Percentiles rank a stretch among this genome's conserved stretches.
Evolutionary conservation across 1,140 invertebrate species (phyloP).

Genomic region (Saxidomus purpurata): DNA sequence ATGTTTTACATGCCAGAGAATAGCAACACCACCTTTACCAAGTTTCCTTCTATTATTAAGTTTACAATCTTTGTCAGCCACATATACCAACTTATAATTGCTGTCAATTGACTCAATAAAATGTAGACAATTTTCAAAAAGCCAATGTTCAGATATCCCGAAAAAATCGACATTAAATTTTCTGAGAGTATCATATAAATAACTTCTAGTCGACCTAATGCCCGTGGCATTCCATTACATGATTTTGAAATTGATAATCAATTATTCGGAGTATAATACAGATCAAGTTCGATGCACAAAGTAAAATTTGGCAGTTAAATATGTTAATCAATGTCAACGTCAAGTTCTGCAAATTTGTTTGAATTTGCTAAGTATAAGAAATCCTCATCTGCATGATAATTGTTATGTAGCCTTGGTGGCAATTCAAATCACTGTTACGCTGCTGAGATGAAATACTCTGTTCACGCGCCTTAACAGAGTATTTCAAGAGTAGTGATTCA

Average conservation of each 20-base stretch:
- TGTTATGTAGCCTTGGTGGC: neutral
- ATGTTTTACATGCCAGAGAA: neutral
- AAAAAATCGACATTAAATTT: no score
- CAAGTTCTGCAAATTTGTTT: neutral
- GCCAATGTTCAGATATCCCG: no score
- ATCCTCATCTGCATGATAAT: neutral
- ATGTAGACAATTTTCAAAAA: neutral
- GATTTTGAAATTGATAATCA: neutral
- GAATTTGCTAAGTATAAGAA: neutral
- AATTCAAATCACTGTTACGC: neutral
- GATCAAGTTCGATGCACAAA: no score
- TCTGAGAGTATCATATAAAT: neutral
- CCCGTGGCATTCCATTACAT: slow-evolving; percentile 5
- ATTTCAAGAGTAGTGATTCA: no score
- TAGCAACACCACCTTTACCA: slow-evolving; percentile 22
- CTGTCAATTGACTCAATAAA: neutral
- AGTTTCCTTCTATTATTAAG: no score
- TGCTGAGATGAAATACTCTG: no score
- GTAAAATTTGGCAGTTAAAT: neutral
- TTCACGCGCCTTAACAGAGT: neutral
- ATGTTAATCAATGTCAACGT: no score
- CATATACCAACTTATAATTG: neutral
- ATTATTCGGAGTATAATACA: no score
- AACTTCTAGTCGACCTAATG: neutral
- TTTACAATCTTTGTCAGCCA: no score